Evolutionary conservation across 2,113 vertebrate genomes (phyloP).

Genomic region (Paracanthobrama guichenoti): DNA sequence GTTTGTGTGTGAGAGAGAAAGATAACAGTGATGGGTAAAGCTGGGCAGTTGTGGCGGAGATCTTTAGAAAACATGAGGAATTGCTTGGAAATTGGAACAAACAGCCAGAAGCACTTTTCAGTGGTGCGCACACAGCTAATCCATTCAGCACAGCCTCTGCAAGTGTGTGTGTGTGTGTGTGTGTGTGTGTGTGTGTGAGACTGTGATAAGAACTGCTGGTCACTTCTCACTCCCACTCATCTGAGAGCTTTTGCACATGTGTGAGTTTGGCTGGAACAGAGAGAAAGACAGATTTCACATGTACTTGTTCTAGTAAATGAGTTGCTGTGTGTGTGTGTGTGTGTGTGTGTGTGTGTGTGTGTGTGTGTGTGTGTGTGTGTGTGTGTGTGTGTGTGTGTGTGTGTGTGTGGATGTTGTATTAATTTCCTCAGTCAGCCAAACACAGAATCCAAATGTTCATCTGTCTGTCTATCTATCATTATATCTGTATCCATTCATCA

Average conservation of each 20-base stretch:
- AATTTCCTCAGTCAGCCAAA: not conserved
- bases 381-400: not conserved
- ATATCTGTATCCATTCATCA: too few relatives aligned
- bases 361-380: conserved; percentile 20
- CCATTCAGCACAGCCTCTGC: conserved; percentile 31
- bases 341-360: not conserved
- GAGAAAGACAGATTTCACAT: conserved; percentile 5
- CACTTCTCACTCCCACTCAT: conserved; percentile 33
- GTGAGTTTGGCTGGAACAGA: not conserved
- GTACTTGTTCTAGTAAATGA: not conserved
- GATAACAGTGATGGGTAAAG: conserved; percentile 49
- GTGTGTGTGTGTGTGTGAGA: not conserved
- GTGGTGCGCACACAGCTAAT: conserved; percentile 36
- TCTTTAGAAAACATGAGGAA: conserved; percentile 61
- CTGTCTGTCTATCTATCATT: not conserved
- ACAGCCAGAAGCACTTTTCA: conserved; percentile 43
- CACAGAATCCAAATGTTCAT: not conserved
- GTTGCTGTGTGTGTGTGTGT: not conserved
- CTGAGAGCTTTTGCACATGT: conserved; percentile 16
- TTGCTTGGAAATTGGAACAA: conserved; percentile 54
- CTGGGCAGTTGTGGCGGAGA: conserved; percentile 50
- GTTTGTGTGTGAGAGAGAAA: not conserved
- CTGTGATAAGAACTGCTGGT: conserved; percentile 36
- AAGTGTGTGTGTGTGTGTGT: conserved; percentile 8
- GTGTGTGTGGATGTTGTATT: not conserved